Conservation (phyloP, 2,113 vertebrate genomes). For the Phainopepla nitens region DNA sequence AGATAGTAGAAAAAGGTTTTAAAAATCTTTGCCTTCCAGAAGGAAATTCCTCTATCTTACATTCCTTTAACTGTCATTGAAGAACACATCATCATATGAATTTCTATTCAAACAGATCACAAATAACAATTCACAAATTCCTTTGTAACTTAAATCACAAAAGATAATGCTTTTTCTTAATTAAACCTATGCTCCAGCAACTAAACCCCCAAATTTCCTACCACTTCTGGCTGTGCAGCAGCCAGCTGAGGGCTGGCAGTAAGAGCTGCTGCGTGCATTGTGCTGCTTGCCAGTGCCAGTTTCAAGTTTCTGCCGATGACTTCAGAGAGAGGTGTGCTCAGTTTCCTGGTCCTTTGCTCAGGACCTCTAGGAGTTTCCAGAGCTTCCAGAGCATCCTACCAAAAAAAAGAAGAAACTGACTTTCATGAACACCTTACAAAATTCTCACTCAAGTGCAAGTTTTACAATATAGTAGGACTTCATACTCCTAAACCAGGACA, state of each 20-base stretch:
- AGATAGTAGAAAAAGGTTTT: neutral
- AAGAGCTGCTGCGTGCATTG: constrained; percentile 63
- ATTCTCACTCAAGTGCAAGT: neutral
- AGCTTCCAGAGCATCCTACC: constrained; percentile 86
- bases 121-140: neutral
- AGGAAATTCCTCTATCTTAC: neutral
- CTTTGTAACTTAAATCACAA: neutral
- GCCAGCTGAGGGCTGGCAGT: constrained; percentile 84
- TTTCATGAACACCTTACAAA: neutral
- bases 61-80: neutral
- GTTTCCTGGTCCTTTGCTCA: constrained; percentile 64
- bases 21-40: neutral
- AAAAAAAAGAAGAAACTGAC: neutral
- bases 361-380: constrained; percentile 82
- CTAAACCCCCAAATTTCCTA: neutral
- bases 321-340: constrained; percentile 88
- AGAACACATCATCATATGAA: neutral
- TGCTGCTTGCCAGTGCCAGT: constrained; percentile 87
- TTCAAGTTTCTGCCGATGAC: constrained; percentile 87
- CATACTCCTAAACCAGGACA: neutral
- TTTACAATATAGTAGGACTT: neutral
- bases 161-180: neutral
- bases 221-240: constrained; percentile 24
- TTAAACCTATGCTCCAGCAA: neutral
- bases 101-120: neutral